These are phyloP conservation scores for Enteromius argenteus DNA, from an alignment of 2,797 vertebrate species.

Conservation along the genomic window DNA sequence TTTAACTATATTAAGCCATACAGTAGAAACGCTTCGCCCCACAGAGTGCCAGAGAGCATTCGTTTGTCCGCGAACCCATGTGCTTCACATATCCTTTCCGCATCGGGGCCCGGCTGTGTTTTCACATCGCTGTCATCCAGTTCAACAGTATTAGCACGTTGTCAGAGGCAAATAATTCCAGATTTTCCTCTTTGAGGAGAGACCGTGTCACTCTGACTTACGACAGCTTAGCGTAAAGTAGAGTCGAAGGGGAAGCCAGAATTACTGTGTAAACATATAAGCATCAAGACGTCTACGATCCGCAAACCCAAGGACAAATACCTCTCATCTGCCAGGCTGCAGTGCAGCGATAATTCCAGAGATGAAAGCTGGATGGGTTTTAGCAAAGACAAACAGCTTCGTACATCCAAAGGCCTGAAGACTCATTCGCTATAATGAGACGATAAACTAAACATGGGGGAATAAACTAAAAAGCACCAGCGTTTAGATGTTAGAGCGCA, in stretches of 20 bases:
- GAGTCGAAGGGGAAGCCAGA: constrained; percentile 46
- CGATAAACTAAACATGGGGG: constrained; percentile 54
- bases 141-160: constrained; percentile 40
- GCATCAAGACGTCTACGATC: constrained; percentile 41
- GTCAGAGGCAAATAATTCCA: constrained; percentile 51
- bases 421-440: constrained; percentile 39
- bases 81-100: constrained; percentile 11
- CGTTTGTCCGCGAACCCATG: background rate
- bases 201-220: constrained; percentile 61
- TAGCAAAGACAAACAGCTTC: constrained; percentile 40
- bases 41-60: background rate
- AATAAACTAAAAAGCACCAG: constrained; percentile 57
- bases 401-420: constrained; percentile 23
- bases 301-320: constrained; percentile 53
- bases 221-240: constrained; percentile 56
- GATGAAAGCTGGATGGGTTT: constrained; percentile 57
- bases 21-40: background rate
- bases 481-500: constrained; percentile 52
- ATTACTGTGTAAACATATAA: constrained; percentile 52
- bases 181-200: constrained; percentile 36
- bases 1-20: constrained; percentile 19
- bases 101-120: constrained; percentile 23
- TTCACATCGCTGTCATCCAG: constrained; percentile 46
- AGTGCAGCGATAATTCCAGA: constrained; percentile 53
- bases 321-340: constrained; percentile 37